These are phyloP conservation scores for Lytechinus pictus DNA, from an alignment of 35 echinoderm and acorn worm genomes.

Conservation along the genomic window DNA sequence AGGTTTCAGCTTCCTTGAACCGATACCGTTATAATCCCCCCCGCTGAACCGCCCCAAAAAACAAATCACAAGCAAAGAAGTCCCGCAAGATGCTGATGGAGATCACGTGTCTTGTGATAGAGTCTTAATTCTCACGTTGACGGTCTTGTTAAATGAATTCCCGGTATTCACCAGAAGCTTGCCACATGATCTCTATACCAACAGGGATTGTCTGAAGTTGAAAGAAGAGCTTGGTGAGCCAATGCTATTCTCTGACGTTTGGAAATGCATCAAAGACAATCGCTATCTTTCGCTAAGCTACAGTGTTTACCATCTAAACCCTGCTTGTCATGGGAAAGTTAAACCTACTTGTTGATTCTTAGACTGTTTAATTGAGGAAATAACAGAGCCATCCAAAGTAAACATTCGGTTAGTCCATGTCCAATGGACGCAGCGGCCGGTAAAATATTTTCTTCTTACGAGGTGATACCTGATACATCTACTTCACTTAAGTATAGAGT, in stretches of 20 bases:
- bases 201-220: neutral
- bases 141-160: neutral
- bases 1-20: neutral
- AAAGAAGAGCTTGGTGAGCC: neutral
- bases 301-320: neutral
- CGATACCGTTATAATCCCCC: neutral
- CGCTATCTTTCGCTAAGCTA: neutral
- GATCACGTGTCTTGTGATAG: neutral
- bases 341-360: neutral
- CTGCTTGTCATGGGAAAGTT: neutral
- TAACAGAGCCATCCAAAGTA: neutral
- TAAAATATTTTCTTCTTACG: neutral
- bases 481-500: neutral
- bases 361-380: neutral
- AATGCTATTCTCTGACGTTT: neutral
- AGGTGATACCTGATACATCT: neutral
- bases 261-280: neutral
- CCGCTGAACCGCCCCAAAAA: neutral
- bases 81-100: neutral
- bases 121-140: neutral
- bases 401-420: neutral
- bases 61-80: neutral
- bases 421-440: neutral
- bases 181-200: neutral
- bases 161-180: neutral